Evolutionary conservation across 2,113 vertebrate species (phyloP).

Genomic region (Machaerirhynchus nigripectus): DNA sequence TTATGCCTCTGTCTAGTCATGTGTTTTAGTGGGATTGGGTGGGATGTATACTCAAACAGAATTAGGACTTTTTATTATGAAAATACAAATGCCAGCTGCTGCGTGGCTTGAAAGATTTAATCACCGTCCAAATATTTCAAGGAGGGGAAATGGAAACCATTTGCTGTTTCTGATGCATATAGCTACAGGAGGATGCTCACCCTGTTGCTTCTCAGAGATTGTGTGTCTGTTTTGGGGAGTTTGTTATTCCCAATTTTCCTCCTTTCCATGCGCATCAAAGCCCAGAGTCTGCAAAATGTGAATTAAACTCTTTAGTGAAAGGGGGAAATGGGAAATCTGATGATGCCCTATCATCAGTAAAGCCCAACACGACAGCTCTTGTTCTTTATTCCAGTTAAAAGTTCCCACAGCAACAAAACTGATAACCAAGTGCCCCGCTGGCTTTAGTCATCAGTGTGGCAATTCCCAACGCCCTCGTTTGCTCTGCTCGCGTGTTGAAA

Average conservation of each 20-base stretch:
- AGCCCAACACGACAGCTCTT: not conserved
- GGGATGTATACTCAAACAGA: not conserved
- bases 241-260: not conserved
- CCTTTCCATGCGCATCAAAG: not conserved
- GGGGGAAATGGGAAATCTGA: not conserved
- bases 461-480: not conserved
- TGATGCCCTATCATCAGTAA: not conserved
- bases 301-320: not conserved
- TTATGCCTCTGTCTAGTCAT: not conserved
- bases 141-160: constrained; percentile 27
- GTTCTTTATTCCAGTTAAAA: not conserved
- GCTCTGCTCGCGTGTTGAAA: constrained; percentile 11
- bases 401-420: not conserved
- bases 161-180: not conserved
- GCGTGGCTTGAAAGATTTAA: not conserved
- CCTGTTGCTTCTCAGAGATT: not conserved
- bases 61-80: not conserved
- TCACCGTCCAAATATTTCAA: not conserved
- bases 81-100: constrained; percentile 43
- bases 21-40: not conserved
- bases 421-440: not conserved
- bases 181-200: not conserved
- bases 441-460: not conserved
- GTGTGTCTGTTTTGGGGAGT: not conserved
- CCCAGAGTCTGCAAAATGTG: not conserved